phyloP scores from a whole-genome alignment of 2,888 invertebrate species.

The Liodrosophila aerea region DNA sequence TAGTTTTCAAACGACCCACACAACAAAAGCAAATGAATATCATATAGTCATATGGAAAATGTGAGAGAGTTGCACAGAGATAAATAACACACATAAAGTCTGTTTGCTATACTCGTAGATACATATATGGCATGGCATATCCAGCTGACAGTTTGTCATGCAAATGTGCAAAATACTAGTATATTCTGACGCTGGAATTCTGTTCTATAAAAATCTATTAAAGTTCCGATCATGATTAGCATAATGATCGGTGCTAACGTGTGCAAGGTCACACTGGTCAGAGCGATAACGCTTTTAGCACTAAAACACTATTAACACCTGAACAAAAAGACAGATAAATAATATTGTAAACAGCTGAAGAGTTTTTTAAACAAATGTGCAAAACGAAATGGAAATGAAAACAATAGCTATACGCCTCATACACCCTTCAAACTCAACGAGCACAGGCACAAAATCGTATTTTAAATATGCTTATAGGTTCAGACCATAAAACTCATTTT shows the following conservation, averaged over 20 bases:
- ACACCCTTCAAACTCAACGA: no score
- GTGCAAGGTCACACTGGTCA: conserved; percentile 25
- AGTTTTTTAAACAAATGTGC: not conserved
- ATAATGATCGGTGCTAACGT: not conserved
- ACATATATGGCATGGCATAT: conserved; percentile 3
- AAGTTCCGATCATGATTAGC: conserved; percentile 10
- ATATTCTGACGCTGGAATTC: no score
- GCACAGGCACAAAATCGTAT: no score
- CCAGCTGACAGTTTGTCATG: conserved; percentile 4
- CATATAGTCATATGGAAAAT: conserved; percentile 16
- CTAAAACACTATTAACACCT: conserved; percentile 1
- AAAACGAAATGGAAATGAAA: no score
- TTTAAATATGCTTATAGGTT: no score
- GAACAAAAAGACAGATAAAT: not conserved
- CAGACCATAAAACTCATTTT: no score
- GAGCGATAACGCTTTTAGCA: conserved; percentile 13
- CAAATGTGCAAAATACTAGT: not conserved
- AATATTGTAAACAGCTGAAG: conserved; percentile 5
- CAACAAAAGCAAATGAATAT: conserved; percentile 20
- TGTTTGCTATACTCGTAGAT: not conserved
- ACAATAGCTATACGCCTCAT: no score
- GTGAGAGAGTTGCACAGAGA: not conserved
- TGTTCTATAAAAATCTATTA: conserved; percentile 11
- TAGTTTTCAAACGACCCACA: conserved; percentile 49
- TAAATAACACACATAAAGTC: no score